phyloP scores from a whole-genome alignment of 2,113 vertebrate species.

The Excalfactoria chinensis region DNA sequence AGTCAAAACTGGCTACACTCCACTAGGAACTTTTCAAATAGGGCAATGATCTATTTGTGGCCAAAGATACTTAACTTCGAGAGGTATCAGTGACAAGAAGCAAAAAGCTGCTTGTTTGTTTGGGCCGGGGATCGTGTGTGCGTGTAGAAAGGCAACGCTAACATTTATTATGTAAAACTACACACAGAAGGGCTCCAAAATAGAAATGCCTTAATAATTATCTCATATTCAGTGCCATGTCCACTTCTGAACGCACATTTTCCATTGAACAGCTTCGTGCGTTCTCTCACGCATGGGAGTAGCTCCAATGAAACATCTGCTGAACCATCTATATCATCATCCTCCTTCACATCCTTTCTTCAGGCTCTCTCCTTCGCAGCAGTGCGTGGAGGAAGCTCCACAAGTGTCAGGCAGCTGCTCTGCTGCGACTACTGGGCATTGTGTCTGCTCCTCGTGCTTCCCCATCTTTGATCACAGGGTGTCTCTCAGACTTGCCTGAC shows the following conservation, averaged over 20 bases:
- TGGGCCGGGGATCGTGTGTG: neutral
- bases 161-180: neutral
- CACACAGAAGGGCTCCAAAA: conserved; percentile 33
- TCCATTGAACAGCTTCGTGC: conserved; percentile 40
- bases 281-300: conserved; percentile 68
- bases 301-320: conserved; percentile 67
- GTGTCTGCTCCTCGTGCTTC: neutral
- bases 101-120: conserved; percentile 8
- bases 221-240: conserved; percentile 64
- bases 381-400: conserved; percentile 27
- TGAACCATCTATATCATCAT: conserved; percentile 26
- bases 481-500: conserved; percentile 19
- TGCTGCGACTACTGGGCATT: conserved; percentile 18
- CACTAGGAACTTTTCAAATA: conserved; percentile 52
- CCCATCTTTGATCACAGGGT: conserved; percentile 45
- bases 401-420: conserved; percentile 69
- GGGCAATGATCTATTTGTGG: conserved; percentile 60
- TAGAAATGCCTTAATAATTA: conserved; percentile 67
- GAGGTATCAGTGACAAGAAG: conserved; percentile 64
- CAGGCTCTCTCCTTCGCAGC: neutral
- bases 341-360: conserved; percentile 37
- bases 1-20: neutral
- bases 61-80: neutral
- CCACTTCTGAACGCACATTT: conserved; percentile 62
- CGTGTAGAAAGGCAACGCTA: neutral